phyloP scores from a whole-genome alignment of 1,140 invertebrate genomes.

The Druon quercuslanigerum region DNA sequence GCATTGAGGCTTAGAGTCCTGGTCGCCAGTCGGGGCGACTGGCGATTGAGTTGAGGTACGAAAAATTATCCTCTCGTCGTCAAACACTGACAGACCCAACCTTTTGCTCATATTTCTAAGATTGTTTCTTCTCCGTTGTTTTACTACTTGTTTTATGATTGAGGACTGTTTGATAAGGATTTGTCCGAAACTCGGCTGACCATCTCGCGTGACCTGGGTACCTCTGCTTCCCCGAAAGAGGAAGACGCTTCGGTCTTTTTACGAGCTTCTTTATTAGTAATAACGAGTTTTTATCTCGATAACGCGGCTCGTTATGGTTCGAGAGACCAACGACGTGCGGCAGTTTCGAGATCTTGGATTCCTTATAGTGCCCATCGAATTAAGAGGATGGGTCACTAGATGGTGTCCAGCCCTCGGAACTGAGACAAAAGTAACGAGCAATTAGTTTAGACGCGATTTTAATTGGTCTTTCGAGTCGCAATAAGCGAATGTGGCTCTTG shows the following conservation, averaged over 20 bases:
- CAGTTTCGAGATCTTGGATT: constrained; percentile 38
- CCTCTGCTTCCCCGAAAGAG: constrained; percentile 47
- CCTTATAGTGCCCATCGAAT: constrained; percentile 48
- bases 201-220: constrained; percentile 50
- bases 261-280: constrained; percentile 63
- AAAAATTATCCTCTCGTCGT: no score
- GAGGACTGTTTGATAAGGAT: constrained; percentile 49
- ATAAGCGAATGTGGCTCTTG: constrained; percentile 5
- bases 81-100: no score
- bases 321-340: constrained; percentile 42
- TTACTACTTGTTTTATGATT: constrained; percentile 56
- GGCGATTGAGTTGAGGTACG: no score
- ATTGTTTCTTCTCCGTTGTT: background rate
- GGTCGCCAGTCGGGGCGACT: no score
- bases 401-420: constrained; percentile 32
- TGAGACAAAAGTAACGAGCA: constrained; percentile 27
- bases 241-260: constrained; percentile 48
- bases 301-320: constrained; percentile 57
- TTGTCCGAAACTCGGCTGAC: constrained; percentile 52
- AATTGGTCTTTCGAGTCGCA: constrained; percentile 25
- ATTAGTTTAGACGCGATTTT: constrained; percentile 25
- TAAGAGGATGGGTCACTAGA: constrained; percentile 41
- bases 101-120: background rate
- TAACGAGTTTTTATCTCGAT: constrained; percentile 64
- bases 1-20: no score